Base-by-base conservation (phyloP, 2,113 vertebrate species). In the Zosterops pallidus region DNA sequence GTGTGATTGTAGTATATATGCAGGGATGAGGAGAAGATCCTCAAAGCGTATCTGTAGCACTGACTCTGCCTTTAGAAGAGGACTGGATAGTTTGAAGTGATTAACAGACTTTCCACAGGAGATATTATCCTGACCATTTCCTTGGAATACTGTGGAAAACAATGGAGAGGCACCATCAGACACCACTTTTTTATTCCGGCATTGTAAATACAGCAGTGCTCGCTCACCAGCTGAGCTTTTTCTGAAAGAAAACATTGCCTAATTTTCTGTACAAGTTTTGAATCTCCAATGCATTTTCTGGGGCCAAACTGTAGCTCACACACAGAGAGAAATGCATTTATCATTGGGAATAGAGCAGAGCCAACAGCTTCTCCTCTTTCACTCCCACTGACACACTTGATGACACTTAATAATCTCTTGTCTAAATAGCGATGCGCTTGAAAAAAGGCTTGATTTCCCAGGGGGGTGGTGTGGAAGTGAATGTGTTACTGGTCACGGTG, bases 341-440 rank as follows among this genome's bases (percentile, higher is more conserved):
- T 78, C 2, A 6, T 8, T 56, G 72, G 68, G 49, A 25, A 56
- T 56, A 52, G 31, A 49, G 26, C 4, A 1, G 20, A 90, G 76
- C 92, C 75, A 57, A 55, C 28, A 46, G 39, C 68, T 83, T 49
- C 83, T 14, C 17, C 53, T 65, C 55, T 89, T 68, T 67, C 18
- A 47, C 23, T 56, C 55, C 49, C 24, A 13, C 57, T 33, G 52
- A 57, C 39, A 37, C 39, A 88, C n/a, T 62, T 20, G 84, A 78
- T 90, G 92, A 88, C 91, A 79, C 42, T 69, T 78, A 12, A 77
- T 90, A 68, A 81, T 86, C 87, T 94, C 79, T 49, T 70, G 72
- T 85, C 87, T 81, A 83, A 83, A 70, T 33, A 90, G 35, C 0
- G 1, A 93, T 42, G 71, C 0, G 0, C 85, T 95, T 2, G 9